A percentile compares a stretch with the other conserved stretches of the same genome.
These are phyloP conservation scores for Onychomys torridus DNA, from an alignment of 2,797 vertebrate species.

Conservation along the genomic window DNA sequence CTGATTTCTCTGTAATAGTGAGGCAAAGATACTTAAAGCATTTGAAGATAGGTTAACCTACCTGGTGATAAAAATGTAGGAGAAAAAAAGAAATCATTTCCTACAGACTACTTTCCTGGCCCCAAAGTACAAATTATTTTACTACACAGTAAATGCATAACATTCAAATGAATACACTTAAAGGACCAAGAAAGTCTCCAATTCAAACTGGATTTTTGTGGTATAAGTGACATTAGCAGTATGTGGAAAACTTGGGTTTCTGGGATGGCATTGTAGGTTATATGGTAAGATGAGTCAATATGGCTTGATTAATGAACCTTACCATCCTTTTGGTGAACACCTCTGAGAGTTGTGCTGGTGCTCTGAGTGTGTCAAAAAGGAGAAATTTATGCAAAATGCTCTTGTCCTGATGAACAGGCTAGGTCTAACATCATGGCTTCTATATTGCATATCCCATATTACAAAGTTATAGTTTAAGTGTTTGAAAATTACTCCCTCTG, in stretches of 20 bases:
- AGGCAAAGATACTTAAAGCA: constrained; percentile 91
- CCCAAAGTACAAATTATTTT: constrained; percentile 66
- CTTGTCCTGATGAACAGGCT: constrained; percentile 47
- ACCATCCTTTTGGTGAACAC: constrained; percentile 83
- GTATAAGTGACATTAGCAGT: constrained; percentile 52
- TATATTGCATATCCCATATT: constrained; percentile 7
- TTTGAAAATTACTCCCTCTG: constrained; percentile 66
- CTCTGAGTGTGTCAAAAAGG: constrained; percentile 27
- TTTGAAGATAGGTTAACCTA: constrained; percentile 73
- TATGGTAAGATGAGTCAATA: constrained; percentile 77
- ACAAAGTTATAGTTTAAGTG: constrained; percentile 46
- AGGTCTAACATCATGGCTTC: constrained; percentile 32
- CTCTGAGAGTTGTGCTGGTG: constrained; percentile 75
- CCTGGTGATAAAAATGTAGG: not conserved
- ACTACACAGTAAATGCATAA: constrained; percentile 64
- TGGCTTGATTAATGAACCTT: constrained; percentile 78
- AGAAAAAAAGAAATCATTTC: constrained; percentile 68
- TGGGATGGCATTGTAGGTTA: constrained; percentile 77
- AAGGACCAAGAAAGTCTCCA: constrained; percentile 67
- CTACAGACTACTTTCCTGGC: constrained; percentile 68
- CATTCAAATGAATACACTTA: constrained; percentile 72
- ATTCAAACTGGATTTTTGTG: constrained; percentile 36
- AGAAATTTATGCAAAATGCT: constrained; percentile 66
- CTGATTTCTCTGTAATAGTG: constrained; percentile 94
- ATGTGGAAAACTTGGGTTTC: constrained; percentile 64